phyloP scores from a whole-genome alignment of 2,113 vertebrate species.

The Lucifuga dentata region DNA sequence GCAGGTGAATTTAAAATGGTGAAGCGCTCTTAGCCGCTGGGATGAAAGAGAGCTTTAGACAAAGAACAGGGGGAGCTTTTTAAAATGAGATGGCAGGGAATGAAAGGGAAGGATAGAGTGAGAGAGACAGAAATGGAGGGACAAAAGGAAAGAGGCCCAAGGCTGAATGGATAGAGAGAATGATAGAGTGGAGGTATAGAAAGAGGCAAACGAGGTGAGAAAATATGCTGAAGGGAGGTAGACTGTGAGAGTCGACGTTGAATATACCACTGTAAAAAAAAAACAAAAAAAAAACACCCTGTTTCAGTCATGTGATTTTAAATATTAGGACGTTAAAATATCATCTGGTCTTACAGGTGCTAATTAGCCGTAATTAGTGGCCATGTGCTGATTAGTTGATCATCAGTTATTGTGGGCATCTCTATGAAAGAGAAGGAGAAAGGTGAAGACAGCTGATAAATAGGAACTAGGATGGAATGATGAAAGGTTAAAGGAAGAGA shows the following conservation, averaged over 20 bases:
- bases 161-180: conserved; percentile 47
- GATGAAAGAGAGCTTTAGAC: conserved; percentile 80
- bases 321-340: too few relatives aligned
- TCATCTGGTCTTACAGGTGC: too few relatives aligned
- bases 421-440: too few relatives aligned
- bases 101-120: conserved; percentile 62
- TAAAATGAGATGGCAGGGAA: conserved; percentile 53
- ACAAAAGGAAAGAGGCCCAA: conserved; percentile 40
- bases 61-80: conserved; percentile 68
- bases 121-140: conserved; percentile 31
- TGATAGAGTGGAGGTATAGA: conserved; percentile 41
- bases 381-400: too few relatives aligned
- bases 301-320: too few relatives aligned
- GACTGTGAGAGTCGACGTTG: conserved; percentile 38
- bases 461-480: conserved; percentile 6
- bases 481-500: conserved; percentile 14
- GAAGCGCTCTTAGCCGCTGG: conserved; percentile 59
- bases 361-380: too few relatives aligned
- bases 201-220: conserved; percentile 15
- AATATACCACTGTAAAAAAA: background rate
- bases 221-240: conserved; percentile 37
- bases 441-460: conserved; percentile 20
- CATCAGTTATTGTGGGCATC: too few relatives aligned
- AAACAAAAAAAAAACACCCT: too few relatives aligned
- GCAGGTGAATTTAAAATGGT: conserved; percentile 77